Conservation (phyloP, 2,797 vertebrate genomes). For the Centropyge bicolor region DNA sequence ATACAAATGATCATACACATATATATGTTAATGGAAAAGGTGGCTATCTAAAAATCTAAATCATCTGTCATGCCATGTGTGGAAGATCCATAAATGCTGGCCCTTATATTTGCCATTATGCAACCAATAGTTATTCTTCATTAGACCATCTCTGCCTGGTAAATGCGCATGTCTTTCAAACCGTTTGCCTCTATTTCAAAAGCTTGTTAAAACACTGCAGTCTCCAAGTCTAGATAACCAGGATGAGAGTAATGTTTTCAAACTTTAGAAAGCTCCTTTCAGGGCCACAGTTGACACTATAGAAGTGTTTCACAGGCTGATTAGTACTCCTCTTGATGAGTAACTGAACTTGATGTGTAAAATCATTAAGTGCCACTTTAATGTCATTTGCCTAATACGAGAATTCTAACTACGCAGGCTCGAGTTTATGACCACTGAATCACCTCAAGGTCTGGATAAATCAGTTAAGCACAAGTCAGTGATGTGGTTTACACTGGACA, state of each 20-base stretch:
- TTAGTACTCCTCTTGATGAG: background rate
- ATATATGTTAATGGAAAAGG: background rate
- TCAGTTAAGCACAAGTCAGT: slow-evolving; percentile 34
- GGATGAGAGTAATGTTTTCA: background rate
- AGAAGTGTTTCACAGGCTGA: background rate
- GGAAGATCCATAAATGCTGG: background rate
- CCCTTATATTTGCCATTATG: background rate
- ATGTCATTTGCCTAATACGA: background rate
- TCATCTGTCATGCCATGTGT: background rate
- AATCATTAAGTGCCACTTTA: slow-evolving; percentile 2
- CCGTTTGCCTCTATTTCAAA: background rate
- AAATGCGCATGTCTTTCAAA: background rate
- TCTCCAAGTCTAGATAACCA: background rate
- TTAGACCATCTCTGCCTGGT: background rate
- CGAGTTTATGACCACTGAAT: slow-evolving; percentile 12
- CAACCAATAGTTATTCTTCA: background rate
- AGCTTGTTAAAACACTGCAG: background rate
- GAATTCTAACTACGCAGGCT: background rate
- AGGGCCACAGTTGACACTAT: background rate
- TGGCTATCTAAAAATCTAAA: background rate
- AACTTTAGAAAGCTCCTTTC: slow-evolving; percentile 2
- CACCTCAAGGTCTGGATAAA: slow-evolving; percentile 20
- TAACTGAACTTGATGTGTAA: background rate
- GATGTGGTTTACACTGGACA: slow-evolving; percentile 11
- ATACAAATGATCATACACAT: too few relatives aligned